Conservation (phyloP, 2,888 invertebrate species). For the Loripinus fragilis region DNA sequence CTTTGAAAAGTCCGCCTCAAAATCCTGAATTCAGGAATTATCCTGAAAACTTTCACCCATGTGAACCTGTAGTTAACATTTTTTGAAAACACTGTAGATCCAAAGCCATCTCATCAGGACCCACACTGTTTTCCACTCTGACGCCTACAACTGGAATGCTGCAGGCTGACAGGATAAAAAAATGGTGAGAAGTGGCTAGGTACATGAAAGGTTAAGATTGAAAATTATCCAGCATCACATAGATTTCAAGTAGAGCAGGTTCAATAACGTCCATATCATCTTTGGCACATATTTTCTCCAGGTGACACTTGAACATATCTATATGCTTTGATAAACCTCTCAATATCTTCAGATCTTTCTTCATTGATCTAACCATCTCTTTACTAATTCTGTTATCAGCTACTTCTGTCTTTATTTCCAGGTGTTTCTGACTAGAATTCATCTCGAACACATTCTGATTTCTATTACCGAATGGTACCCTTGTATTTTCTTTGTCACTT, state of each 20-base stretch:
- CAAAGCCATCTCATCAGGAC: no score
- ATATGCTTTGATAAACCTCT: conserved; percentile 28
- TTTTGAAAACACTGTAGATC: no score
- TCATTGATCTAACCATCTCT: background rate
- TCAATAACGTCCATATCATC: conserved; percentile 27
- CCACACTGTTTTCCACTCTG: no score
- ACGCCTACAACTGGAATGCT: no score
- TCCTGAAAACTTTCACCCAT: no score
- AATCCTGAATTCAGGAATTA: no score
- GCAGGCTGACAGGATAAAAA: no score
- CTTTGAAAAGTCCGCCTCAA: no score
- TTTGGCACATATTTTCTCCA: conserved; percentile 35
- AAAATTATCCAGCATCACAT: background rate
- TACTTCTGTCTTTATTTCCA: background rate
- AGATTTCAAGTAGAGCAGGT: conserved; percentile 20
- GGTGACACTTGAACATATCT: conserved; percentile 34
- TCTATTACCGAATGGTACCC: background rate
- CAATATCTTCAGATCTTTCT: conserved; percentile 35
- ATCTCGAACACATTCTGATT: background rate
- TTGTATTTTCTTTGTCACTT: conserved; percentile 9
- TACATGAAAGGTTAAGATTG: background rate
- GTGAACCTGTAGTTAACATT: no score
- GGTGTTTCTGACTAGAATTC: background rate
- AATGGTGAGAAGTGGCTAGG: no score
- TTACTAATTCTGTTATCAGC: conserved; percentile 1